A percentile compares a stretch with the other conserved stretches of the same genome.
Conservation (phyloP, 2,888 invertebrate genomes). For the Cybosia mesomella region DNA sequence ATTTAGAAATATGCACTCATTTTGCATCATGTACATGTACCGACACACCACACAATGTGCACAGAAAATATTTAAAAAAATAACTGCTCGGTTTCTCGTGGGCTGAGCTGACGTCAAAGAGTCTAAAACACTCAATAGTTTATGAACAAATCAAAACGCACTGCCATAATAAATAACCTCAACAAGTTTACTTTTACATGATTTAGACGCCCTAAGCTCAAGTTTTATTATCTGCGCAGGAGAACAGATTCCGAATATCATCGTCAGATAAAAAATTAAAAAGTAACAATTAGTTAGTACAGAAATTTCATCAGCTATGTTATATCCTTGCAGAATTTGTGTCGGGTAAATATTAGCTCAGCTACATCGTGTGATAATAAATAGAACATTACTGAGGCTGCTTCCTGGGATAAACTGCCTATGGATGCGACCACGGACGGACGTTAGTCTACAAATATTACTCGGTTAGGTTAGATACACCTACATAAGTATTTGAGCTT, state of each 20-base stretch:
- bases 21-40: too few relatives aligned
- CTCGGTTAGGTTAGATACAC: background rate
- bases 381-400: conserved; percentile 43
- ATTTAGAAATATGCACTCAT: too few relatives aligned
- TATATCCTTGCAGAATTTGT: conserved; percentile 38
- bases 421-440: conserved; percentile 35
- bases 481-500: background rate
- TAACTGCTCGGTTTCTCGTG: background rate
- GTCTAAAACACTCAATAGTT: background rate
- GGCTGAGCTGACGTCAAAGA: background rate
- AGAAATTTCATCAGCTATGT: conserved; percentile 15
- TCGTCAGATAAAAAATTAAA: background rate
- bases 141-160: background rate
- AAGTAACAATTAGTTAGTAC: background rate
- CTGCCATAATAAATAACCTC: background rate
- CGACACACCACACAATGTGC: too few relatives aligned
- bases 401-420: conserved; percentile 43
- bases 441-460: conserved; percentile 2
- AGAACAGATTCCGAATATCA: background rate
- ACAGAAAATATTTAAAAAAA: too few relatives aligned
- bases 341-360: conserved; percentile 41
- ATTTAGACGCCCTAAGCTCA: background rate
- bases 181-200: background rate
- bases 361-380: conserved; percentile 41
- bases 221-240: background rate